These are phyloP conservation scores for Pica pica DNA, from an alignment of 2,113 vertebrate genomes.

Conservation along the genomic window DNA sequence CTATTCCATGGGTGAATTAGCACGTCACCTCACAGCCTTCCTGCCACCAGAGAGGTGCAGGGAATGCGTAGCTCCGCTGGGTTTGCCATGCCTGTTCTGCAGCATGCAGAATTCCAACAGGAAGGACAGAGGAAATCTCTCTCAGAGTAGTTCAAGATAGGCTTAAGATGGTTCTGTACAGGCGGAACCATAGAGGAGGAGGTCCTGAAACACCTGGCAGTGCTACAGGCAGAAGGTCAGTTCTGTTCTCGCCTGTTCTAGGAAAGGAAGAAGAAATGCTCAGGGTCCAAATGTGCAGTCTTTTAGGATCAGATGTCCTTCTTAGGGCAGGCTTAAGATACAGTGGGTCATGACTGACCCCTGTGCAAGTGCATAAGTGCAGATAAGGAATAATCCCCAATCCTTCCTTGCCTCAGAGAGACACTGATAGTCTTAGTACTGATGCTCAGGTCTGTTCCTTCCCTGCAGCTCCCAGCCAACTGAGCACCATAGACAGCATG, in stretches of 20 bases:
- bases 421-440: background rate
- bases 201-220: background rate
- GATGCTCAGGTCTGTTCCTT: background rate
- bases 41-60: background rate
- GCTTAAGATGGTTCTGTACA: background rate
- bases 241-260: background rate
- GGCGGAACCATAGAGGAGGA: background rate
- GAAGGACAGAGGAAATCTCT: background rate
- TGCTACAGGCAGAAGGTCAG: background rate
- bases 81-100: background rate
- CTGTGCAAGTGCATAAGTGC: background rate
- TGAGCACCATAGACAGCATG: background rate
- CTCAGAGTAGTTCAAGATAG: background rate
- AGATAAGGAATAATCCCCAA: background rate
- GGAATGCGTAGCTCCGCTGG: fast-evolving
- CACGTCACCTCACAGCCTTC: background rate
- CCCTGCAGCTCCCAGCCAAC: background rate
- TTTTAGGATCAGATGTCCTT: background rate
- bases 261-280: background rate
- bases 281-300: background rate
- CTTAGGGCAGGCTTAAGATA: background rate
- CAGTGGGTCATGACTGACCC: background rate
- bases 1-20: background rate
- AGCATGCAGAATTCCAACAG: background rate
- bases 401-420: background rate